Conservation (phyloP, 2,888 invertebrate species). For the Corbicula japonica region DNA sequence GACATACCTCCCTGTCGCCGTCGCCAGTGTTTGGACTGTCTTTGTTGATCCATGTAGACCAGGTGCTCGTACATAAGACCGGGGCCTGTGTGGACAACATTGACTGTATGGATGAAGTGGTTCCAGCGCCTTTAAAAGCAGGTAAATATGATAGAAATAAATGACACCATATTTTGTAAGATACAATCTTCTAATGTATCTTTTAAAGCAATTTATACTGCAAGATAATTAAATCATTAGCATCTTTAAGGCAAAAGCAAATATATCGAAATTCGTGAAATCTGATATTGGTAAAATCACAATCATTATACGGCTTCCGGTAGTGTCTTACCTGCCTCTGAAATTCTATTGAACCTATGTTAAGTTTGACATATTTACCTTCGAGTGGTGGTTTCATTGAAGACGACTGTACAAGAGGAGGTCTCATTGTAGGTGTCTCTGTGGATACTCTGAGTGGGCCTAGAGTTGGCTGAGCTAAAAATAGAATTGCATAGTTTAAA, state of each 20-base stretch:
- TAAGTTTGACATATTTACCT: conserved; percentile 1
- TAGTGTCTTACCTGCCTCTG: too few species aligned
- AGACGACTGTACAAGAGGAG: background rate
- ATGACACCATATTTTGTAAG: too few species aligned
- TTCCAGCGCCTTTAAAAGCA: background rate
- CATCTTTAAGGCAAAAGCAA: too few species aligned
- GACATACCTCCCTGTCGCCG: conserved; percentile 55
- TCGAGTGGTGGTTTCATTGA: conserved; percentile 20
- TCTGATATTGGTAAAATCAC: too few species aligned
- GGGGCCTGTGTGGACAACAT: background rate
- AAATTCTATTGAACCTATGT: too few species aligned
- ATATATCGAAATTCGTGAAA: too few species aligned
- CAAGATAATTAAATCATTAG: too few species aligned
- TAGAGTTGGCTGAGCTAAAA: conserved; percentile 8
- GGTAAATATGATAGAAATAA: too few species aligned
- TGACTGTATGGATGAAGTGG: background rate
- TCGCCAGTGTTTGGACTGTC: conserved; percentile 57
- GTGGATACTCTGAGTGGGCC: background rate
- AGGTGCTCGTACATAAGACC: conserved; percentile 17
- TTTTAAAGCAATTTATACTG: too few species aligned
- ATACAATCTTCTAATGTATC: too few species aligned
- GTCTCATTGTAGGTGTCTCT: conserved; percentile 16
- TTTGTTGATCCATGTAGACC: conserved; percentile 77
- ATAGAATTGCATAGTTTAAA: conserved; percentile 17
- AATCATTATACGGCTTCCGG: too few species aligned